These are phyloP conservation scores for Typhlichthys subterraneus DNA, from an alignment of 2,797 vertebrate genomes.

Conservation along the genomic window DNA sequence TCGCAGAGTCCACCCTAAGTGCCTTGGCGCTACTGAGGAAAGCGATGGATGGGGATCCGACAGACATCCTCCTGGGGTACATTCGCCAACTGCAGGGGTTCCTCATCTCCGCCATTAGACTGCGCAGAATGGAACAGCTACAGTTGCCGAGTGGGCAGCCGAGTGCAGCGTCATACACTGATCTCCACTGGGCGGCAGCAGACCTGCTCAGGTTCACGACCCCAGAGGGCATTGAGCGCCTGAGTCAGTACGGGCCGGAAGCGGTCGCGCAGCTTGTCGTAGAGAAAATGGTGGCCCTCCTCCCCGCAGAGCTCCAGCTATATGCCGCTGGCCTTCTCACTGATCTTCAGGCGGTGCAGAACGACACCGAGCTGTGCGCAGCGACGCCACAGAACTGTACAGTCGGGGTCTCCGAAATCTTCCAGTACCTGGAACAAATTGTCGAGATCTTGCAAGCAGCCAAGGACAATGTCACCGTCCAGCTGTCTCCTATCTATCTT, in stretches of 20 bases:
- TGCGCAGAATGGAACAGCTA: conserved; percentile 39
- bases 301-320: conserved; percentile 54
- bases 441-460: conserved; percentile 32
- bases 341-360: conserved; percentile 55
- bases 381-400: conserved; percentile 58
- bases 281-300: conserved; percentile 44
- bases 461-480: conserved; percentile 34
- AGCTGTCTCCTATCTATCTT: conserved; percentile 18
- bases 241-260: conserved; percentile 52
- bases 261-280: conserved; percentile 53
- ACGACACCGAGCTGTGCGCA: conserved; percentile 50
- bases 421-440: conserved; percentile 57
- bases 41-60: conserved; percentile 53
- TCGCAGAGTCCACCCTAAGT: conserved; percentile 57
- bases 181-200: conserved; percentile 37
- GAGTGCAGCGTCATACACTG: conserved; percentile 36
- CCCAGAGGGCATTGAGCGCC: conserved; percentile 49
- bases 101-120: conserved; percentile 42
- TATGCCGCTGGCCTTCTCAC: conserved; percentile 49
- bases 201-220: conserved; percentile 63
- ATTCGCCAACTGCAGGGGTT: conserved; percentile 64
- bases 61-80: conserved; percentile 54
- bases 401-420: conserved; percentile 54
- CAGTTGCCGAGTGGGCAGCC: conserved; percentile 36
- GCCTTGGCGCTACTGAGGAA: conserved; percentile 58